A percentile compares a stretch with the other conserved stretches of the same genome.
Evolutionary conservation across 1,140 invertebrate species (phyloP).

Genomic region (Chironomus striatipennis): DNA sequence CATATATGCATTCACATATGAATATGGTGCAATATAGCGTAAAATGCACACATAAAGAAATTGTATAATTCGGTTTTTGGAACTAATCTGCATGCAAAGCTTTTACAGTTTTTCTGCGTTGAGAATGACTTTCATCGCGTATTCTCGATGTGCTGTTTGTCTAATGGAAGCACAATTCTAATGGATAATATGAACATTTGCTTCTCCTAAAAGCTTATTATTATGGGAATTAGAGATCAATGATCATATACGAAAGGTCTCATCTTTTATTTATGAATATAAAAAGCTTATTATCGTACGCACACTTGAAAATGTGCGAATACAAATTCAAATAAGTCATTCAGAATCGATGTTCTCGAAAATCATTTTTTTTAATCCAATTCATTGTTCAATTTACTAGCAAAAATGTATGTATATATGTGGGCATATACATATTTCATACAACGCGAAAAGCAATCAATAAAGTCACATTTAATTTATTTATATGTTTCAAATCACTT

Average conservation of each 20-base stretch:
- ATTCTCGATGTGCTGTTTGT: not conserved
- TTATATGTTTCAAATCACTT: constrained; percentile 2
- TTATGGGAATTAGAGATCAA: constrained; percentile 18
- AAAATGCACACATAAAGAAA: not conserved
- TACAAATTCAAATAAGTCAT: not conserved
- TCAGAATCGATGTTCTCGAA: not conserved
- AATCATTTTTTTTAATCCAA: too few species aligned
- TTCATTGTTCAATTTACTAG: not conserved
- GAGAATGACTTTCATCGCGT: not conserved
- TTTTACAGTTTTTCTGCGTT: not conserved
- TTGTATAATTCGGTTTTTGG: not conserved
- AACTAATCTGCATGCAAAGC: constrained; percentile 7
- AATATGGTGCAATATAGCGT: not conserved
- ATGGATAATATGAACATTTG: not conserved
- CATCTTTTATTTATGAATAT: not conserved
- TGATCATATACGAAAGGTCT: not conserved
- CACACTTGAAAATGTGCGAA: not conserved
- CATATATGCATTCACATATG: not conserved
- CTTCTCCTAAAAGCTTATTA: not conserved
- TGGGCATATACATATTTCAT: not conserved
- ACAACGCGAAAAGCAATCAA: too few species aligned
- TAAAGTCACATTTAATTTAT: not conserved
- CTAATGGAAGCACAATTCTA: not conserved
- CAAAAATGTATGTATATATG: not conserved
- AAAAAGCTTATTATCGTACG: not conserved